A percentile compares a stretch with the other conserved stretches of the same genome.
Evolutionary conservation across 2,888 invertebrate species (phyloP).

Genomic region (Nephrocerus scutellatus): DNA sequence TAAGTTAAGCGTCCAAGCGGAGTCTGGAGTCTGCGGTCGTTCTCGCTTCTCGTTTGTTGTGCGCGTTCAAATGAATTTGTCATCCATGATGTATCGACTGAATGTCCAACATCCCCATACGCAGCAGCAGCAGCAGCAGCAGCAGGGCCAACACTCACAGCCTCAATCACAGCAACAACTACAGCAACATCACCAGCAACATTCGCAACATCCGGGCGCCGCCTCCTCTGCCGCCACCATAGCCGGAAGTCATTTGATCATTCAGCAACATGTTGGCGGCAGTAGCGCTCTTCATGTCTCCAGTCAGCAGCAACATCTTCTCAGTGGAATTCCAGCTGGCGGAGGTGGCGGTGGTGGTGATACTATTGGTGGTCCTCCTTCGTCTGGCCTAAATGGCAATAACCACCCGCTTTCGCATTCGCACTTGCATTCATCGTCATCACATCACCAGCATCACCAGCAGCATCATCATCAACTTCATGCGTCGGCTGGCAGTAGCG

Average conservation of each 20-base stretch:
- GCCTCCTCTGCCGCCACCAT: slow-evolving; percentile 18
- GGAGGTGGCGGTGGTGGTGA: slow-evolving; percentile 14
- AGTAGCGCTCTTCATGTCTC: not conserved
- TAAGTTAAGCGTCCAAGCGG: no score
- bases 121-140: slow-evolving; percentile 29
- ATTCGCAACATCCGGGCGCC: slow-evolving; percentile 24
- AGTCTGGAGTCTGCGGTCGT: no score
- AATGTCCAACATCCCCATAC: slow-evolving; percentile 39
- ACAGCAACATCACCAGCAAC: slow-evolving; percentile 22
- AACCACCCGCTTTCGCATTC: slow-evolving; percentile 26
- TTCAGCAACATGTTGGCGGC: slow-evolving; percentile 22
- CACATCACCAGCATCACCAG: slow-evolving; percentile 14
- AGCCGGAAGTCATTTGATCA: slow-evolving; percentile 21
- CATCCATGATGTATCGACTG: slow-evolving; percentile 44
- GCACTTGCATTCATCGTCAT: slow-evolving; percentile 10
- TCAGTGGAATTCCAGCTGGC: slow-evolving; percentile 21
- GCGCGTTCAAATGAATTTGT: slow-evolving; percentile 34
- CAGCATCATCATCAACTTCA: slow-evolving; percentile 17
- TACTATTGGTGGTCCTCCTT: slow-evolving; percentile 7
- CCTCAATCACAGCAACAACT: slow-evolving; percentile 23
- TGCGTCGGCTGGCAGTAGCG: slow-evolving; percentile 4
- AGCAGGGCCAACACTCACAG: slow-evolving; percentile 26
- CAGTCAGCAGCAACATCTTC: slow-evolving; percentile 18
- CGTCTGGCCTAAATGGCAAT: slow-evolving; percentile 11
- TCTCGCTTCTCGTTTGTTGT: no score